A percentile compares a stretch with the other conserved stretches of the same genome.
phyloP scores from a whole-genome alignment of 2,888 invertebrate genomes.

The Dexiosoma caninum region DNA sequence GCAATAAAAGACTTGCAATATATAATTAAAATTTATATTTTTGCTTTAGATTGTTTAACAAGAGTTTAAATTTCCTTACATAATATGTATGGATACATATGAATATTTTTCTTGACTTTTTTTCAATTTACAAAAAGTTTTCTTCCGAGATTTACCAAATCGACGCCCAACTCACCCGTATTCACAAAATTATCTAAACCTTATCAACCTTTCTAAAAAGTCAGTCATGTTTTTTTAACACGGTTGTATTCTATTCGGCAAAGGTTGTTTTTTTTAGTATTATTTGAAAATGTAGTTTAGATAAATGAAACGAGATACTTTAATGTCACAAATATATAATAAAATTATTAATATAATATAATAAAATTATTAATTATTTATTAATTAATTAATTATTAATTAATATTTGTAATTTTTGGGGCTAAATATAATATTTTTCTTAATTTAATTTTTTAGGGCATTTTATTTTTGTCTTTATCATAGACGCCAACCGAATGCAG shows the following conservation, averaged over 20 bases:
- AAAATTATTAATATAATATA: too few relatives aligned
- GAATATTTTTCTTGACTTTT: slow-evolving; percentile 15
- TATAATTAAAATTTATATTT: slow-evolving; percentile 46
- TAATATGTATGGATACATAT: slow-evolving; percentile 2
- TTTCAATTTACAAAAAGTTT: slow-evolving; percentile 7
- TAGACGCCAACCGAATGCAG: too few relatives aligned
- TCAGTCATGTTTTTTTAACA: slow-evolving; percentile 23
- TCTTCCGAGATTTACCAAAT: slow-evolving; percentile 48
- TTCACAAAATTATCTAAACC: slow-evolving; percentile 64
- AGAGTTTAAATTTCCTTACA: slow-evolving; percentile 35
- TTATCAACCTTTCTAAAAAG: neutral
- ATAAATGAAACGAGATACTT: too few relatives aligned
- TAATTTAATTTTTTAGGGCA: too few relatives aligned
- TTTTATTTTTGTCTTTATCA: too few relatives aligned
- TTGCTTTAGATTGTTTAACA: slow-evolving; percentile 9
- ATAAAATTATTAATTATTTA: too few relatives aligned
- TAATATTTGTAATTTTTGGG: too few relatives aligned
- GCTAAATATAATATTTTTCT: too few relatives aligned
- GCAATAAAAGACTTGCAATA: slow-evolving; percentile 60
- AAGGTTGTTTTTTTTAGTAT: too few relatives aligned
- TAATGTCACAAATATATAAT: too few relatives aligned
- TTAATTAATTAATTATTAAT: too few relatives aligned
- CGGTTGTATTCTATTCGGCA: neutral
- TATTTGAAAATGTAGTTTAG: too few relatives aligned
- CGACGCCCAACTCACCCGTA: slow-evolving; percentile 66